A percentile compares a stretch with the other conserved stretches of the same genome.
These are phyloP conservation scores for Lycopodina hypogea DNA, from an alignment of 37 sponge, comb jelly and placozoan genomes.

Conservation along the genomic window DNA sequence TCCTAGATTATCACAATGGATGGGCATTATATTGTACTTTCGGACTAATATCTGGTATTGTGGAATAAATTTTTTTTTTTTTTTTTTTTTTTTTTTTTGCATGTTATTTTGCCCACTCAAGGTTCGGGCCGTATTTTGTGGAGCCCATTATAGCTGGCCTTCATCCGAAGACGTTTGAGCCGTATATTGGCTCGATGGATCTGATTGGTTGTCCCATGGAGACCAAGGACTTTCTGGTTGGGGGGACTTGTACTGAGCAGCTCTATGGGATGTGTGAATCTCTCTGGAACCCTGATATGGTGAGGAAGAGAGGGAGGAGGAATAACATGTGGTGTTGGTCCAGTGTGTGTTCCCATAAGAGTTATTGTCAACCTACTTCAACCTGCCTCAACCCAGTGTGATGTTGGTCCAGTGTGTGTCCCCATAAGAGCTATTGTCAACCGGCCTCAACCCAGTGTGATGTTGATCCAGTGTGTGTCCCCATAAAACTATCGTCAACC, in stretches of 20 bases:
- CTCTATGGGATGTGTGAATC: constrained; percentile 99
- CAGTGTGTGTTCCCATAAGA: too few relatives aligned
- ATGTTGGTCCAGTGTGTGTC: background rate
- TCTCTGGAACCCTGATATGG: constrained; percentile 94
- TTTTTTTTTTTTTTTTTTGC: too few relatives aligned
- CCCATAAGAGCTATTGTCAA: background rate
- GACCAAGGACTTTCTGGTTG: constrained; percentile 93
- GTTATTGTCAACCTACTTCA: background rate
- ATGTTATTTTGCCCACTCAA: too few relatives aligned
- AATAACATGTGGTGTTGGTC: too few relatives aligned
- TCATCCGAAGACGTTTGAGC: constrained; percentile 79
- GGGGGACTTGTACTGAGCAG: constrained; percentile 94
- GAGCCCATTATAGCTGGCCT: constrained; percentile 97
- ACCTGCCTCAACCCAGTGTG: background rate
- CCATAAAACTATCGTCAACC: too few relatives aligned
- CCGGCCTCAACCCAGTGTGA: too few relatives aligned
- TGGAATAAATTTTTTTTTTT: too few relatives aligned
- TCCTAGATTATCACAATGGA: too few relatives aligned
- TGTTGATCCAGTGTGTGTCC: too few relatives aligned
- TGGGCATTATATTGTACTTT: too few relatives aligned
- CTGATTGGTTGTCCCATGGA: constrained; percentile 99
- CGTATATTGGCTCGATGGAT: constrained; percentile 94
- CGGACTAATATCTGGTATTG: too few relatives aligned
- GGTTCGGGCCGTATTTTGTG: constrained; percentile 96
- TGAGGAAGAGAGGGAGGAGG: constrained; percentile 17